Percentiles rank a stretch among this genome's conserved stretches.
These are phyloP conservation scores for Chrysemys picta DNA, from an alignment of 2,113 vertebrate genomes.

Conservation along the genomic window DNA sequence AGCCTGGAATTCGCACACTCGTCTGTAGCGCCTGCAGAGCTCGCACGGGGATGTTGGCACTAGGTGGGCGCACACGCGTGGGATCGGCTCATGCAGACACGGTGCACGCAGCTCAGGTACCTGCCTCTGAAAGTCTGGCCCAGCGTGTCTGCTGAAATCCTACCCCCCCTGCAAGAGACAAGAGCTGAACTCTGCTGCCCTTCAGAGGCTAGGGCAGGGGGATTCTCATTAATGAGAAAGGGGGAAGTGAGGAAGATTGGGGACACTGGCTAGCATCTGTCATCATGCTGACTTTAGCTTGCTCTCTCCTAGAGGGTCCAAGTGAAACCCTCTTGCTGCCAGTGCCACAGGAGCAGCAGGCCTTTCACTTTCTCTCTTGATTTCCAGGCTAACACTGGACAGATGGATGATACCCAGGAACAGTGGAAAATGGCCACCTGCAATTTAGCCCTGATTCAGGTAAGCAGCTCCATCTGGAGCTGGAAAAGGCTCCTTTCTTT, in stretches of 20 bases:
- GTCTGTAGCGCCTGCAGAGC: neutral
- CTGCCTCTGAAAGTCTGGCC: neutral
- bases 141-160: neutral
- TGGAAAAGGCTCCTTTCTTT: neutral
- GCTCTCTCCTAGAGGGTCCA: neutral
- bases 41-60: neutral
- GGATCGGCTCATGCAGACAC: neutral
- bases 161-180: neutral
- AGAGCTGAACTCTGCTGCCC: neutral
- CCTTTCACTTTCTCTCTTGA: slow-evolving; percentile 44
- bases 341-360: neutral
- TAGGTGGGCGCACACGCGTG: neutral
- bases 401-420: slow-evolving; percentile 87
- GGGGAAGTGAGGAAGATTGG: neutral
- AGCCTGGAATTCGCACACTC: neutral
- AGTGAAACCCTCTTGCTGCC: neutral
- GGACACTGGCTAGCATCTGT: accelerated
- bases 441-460: slow-evolving; percentile 95
- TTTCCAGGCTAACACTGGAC: slow-evolving; percentile 89
- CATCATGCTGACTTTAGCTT: neutral
- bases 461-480: slow-evolving; percentile 58
- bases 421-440: slow-evolving; percentile 88
- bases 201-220: neutral
- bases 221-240: neutral
- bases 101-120: neutral